Base-by-base conservation (phyloP, 2,113 vertebrate genomes). In the Polyodon spathula region DNA sequence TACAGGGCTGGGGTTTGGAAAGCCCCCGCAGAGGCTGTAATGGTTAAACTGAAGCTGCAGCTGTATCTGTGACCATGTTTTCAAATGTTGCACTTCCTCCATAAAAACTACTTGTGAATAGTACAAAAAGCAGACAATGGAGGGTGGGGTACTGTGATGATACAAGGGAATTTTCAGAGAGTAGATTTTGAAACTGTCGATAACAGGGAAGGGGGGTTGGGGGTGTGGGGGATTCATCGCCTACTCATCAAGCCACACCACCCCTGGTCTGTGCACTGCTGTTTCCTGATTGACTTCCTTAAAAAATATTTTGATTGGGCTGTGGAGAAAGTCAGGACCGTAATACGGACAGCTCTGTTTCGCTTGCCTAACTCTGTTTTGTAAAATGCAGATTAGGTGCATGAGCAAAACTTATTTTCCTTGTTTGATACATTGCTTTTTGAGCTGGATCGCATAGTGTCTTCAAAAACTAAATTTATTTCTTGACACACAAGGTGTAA, bases 241-340 rank as follows among this genome's bases (percentile, higher is more conserved):
- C 64, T 75, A 73, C 38, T 40, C 55, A 37, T 62, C 65, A 68
- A 71, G 66, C 61, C 56, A 61, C 51, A 58, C 52, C 69, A 75
- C 68, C 62, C 38, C 62, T 70, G 65, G 40, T 60, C 58, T 7
- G 66, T 16, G 1, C 48, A 27, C 53, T 54, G 53, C 53, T 54
- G 53, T 62, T 74, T 76, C 65, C 65, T 65, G 67, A 73, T 54
- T 76, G 69, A 66, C 73, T 81, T 81, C 79, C 66, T 70, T 63
- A 68, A 62, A 66, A 62, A n/a, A 54, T 54, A 54, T 54, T 54
- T 54, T 54, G 37, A 54, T 54, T 54, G 37, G 6, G 53, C 53
- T 8, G 7, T 17, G 53, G 37, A 37, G 53, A 54, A 37, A 54
- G 27, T 37, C 9, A 54, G 16, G 27, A 16, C 53, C 2, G 2